Conservation (phyloP, 1,140 invertebrate species). For the Anadara kagoshimensis region DNA sequence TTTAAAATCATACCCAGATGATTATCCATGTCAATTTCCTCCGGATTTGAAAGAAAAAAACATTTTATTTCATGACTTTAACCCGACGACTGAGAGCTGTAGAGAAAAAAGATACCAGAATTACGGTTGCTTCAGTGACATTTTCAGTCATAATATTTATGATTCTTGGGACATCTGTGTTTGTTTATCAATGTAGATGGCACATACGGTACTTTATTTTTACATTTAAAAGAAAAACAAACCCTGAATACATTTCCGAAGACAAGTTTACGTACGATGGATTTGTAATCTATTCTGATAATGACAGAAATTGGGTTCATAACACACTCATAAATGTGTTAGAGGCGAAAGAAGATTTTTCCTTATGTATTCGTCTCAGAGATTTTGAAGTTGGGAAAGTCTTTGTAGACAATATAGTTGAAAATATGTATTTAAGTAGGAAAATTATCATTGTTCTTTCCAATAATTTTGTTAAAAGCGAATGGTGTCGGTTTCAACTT, state of each 20-base stretch:
- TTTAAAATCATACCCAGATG: neutral
- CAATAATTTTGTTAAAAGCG: conserved; percentile 45
- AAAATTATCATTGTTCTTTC: conserved; percentile 55
- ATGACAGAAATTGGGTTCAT: conserved; percentile 7
- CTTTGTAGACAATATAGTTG: conserved; percentile 53
- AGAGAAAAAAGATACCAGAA: neutral
- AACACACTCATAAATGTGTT: neutral
- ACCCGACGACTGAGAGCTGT: neutral
- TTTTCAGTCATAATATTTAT: neutral
- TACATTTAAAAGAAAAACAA: neutral
- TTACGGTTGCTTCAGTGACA: neutral
- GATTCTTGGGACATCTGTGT: neutral
- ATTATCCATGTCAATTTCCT: neutral
- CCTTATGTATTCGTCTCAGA: conserved; percentile 55
- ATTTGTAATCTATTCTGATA: conserved; percentile 14
- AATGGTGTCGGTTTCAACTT: conserved; percentile 68
- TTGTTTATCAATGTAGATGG: conserved; percentile 16
- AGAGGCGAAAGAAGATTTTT: conserved; percentile 15
- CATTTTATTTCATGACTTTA: neutral
- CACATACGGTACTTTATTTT: conserved; percentile 13
- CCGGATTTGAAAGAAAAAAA: neutral
- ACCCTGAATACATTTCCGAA: neutral
- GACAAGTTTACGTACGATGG: conserved; percentile 25
- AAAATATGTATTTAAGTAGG: conserved; percentile 50
- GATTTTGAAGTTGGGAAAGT: conserved; percentile 56